phyloP scores from a whole-genome alignment of 1,140 invertebrate species.

The Argopecten irradians region DNA sequence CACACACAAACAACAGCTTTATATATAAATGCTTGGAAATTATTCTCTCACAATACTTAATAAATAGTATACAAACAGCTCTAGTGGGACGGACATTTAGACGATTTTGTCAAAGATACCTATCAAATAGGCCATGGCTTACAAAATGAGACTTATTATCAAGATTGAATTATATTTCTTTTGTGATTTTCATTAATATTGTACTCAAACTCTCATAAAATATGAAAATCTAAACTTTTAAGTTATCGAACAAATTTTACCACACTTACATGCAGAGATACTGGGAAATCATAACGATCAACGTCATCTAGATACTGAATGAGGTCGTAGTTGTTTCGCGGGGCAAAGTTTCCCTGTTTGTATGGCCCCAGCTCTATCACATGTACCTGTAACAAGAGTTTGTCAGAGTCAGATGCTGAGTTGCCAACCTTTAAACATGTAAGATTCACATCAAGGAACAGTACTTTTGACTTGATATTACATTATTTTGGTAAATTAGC shows the following conservation, averaged over 20 bases:
- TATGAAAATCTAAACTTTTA: no score
- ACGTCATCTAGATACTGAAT: conserved; percentile 72
- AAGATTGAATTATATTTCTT: neutral
- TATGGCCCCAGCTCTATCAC: conserved; percentile 76
- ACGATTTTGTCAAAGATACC: neutral
- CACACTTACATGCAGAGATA: conserved; percentile 74
- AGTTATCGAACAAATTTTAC: no score
- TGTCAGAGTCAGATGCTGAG: neutral
- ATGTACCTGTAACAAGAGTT: conserved; percentile 70
- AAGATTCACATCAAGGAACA: no score
- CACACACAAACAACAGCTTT: conserved; percentile 21
- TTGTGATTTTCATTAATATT: no score
- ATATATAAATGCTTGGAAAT: neutral
- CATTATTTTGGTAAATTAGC: no score
- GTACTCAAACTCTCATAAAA: no score
- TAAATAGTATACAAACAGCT: neutral
- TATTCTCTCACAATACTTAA: neutral
- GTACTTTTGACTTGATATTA: no score
- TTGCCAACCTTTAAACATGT: no score
- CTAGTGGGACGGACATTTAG: neutral
- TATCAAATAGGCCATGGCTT: neutral
- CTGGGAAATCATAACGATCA: conserved; percentile 76
- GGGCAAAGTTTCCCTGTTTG: conserved; percentile 75
- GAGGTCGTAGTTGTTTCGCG: conserved; percentile 71
- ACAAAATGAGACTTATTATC: neutral